phyloP scores from a whole-genome alignment of 1,140 invertebrate genomes.

The Drosophila arizonae region DNA sequence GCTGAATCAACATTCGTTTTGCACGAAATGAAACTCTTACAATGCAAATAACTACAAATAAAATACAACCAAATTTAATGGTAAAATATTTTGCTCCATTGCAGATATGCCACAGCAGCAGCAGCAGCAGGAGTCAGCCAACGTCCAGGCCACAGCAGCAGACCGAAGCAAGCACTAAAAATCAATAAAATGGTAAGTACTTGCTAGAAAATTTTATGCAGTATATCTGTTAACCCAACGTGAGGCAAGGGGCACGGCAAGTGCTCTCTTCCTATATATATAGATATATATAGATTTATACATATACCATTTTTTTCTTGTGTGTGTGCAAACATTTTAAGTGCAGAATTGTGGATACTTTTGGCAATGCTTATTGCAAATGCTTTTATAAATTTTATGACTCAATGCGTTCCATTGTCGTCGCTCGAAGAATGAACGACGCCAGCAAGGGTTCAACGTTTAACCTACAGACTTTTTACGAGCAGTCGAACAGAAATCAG shows the following conservation, averaged over 20 bases:
- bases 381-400: conserved; percentile 80
- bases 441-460: conserved; percentile 55
- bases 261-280: too few species aligned
- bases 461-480: conserved; percentile 60
- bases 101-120: conserved; percentile 42
- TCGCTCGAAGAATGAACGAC: conserved; percentile 39
- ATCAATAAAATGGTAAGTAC: conserved; percentile 80
- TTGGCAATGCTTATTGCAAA: conserved; percentile 70
- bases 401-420: conserved; percentile 67
- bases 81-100: conserved; percentile 60
- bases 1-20: conserved; percentile 20
- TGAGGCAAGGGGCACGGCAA: background rate
- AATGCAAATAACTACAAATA: conserved; percentile 46
- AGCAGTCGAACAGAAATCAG: conserved; percentile 43
- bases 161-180: conserved; percentile 44
- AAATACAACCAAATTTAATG: conserved; percentile 38
- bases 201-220: conserved; percentile 44
- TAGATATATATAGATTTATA: too few species aligned
- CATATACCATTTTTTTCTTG: conserved; percentile 3
- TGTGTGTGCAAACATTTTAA: conserved; percentile 41
- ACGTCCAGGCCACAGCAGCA: conserved; percentile 35
- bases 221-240: conserved; percentile 6
- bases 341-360: conserved; percentile 47
- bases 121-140: conserved; percentile 8
- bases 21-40: conserved; percentile 50